Evolutionary conservation across 2,797 vertebrate genomes (phyloP), one percentile per base, ranked within the genome.

Genomic region (Hylomyscus alleni): DNA sequence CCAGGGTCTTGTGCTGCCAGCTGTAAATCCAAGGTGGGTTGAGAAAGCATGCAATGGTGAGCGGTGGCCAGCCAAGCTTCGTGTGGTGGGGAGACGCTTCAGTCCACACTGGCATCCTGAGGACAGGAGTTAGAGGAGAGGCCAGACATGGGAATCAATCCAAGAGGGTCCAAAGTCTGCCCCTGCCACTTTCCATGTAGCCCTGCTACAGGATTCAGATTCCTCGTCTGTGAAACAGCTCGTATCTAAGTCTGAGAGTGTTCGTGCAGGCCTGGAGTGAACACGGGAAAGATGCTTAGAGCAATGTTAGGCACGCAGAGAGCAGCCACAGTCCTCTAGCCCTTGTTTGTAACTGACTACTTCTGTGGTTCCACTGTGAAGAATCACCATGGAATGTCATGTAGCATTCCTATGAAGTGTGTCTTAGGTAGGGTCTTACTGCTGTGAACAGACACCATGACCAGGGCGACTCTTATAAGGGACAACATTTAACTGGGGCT

Each of bases 301-400:
- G 1, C 13, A 1, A 7, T 4, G 22, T 3, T 0, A 2, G 50
- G 17, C 60, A 3, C 58, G 1, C 11, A 6, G 78, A 73, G 6
- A 17, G 10, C 54, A 34, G 58, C 37, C 31, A 37, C 2, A 3
- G 37, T 31, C 12, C 3, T 17, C 7, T 19, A n/a, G 31, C 26
- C 15, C 0, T 0, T 0, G 17, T 60, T 0, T 0, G 17, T 60
- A 0, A 20, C 87, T 6, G 4, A 1, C 77, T 20, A 0, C 19
- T 58, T 24, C 62, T 3, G 1, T 0, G 15, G 83, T 85, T 29
- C 10, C 1, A 13, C 2, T 67, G 62, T n/a, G 29, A 44, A 72
- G n/a, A 44, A 44, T 44, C 6, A 44, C 44, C 44, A 44, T 44
- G 44, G 76, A n/a, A 54, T 26, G 20, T 52, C 14, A 1, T 54